phyloP scores from a whole-genome alignment of 2,113 vertebrate species.

The Oncorhynchus gorbuscha region DNA sequence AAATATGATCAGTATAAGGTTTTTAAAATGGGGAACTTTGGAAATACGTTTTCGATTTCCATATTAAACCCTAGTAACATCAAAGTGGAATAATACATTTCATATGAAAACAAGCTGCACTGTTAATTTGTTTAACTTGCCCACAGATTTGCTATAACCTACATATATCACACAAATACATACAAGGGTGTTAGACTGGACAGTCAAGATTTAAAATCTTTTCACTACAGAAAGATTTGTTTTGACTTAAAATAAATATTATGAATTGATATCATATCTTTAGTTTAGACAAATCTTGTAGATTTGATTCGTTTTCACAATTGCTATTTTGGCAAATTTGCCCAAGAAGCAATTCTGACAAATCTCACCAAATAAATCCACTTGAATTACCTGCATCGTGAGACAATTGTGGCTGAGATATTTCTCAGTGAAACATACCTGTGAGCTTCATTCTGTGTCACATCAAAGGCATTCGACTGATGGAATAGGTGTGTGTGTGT shows the following conservation, averaged over 20 bases:
- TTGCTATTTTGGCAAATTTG: background rate
- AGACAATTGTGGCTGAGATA: background rate
- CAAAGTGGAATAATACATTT: background rate
- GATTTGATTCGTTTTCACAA: no score
- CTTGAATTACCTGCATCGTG: background rate
- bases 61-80: no score
- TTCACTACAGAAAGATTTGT: background rate
- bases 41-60: no score
- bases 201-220: background rate
- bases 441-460: conserved; percentile 1
- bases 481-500: background rate
- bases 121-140: background rate
- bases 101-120: background rate
- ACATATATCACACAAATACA: background rate
- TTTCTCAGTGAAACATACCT: background rate
- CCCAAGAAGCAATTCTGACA: background rate
- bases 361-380: background rate
- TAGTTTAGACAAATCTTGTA: background rate
- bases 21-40: no score
- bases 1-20: background rate
- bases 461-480: background rate
- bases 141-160: background rate
- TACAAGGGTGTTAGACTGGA: background rate
- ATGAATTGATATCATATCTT: background rate
- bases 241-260: background rate